Conservation (phyloP, 2,113 vertebrate genomes). For the Phalacrocorax aristotelis region DNA sequence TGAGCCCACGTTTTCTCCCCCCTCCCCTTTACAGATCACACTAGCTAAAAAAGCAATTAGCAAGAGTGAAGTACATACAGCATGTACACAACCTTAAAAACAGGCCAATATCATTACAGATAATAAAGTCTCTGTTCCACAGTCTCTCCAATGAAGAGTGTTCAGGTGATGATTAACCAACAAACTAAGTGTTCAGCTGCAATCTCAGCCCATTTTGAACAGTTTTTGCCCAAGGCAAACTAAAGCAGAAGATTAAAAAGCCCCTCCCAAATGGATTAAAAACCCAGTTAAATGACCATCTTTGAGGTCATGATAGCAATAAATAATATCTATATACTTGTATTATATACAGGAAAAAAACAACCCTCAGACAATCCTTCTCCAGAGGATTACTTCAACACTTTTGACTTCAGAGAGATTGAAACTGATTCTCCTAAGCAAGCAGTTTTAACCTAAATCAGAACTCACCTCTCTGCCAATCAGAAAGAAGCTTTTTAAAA, state of each 20-base stretch:
- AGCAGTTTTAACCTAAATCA: constrained; percentile 45
- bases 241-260: constrained; percentile 9
- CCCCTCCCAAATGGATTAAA: constrained; percentile 1
- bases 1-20: background rate
- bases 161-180: constrained; percentile 45
- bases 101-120: background rate
- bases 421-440: constrained; percentile 50
- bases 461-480: constrained; percentile 41
- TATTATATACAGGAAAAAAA: background rate
- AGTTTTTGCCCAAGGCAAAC: constrained; percentile 7
- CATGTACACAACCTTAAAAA: background rate
- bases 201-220: background rate
- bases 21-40: background rate
- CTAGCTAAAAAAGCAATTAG: background rate
- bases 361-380: background rate
- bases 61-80: background rate
- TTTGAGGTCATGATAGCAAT: background rate
- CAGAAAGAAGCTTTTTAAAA: constrained; percentile 17
- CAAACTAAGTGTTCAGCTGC: constrained; percentile 4
- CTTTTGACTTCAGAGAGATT: constrained; percentile 26
- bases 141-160: background rate
- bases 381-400: constrained; percentile 9
- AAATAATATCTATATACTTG: background rate
- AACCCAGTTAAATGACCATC: constrained; percentile 18
- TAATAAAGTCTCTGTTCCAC: background rate